These are phyloP conservation scores for Mythimna impura DNA, from an alignment of 2,888 invertebrate species.

Conservation along the genomic window DNA sequence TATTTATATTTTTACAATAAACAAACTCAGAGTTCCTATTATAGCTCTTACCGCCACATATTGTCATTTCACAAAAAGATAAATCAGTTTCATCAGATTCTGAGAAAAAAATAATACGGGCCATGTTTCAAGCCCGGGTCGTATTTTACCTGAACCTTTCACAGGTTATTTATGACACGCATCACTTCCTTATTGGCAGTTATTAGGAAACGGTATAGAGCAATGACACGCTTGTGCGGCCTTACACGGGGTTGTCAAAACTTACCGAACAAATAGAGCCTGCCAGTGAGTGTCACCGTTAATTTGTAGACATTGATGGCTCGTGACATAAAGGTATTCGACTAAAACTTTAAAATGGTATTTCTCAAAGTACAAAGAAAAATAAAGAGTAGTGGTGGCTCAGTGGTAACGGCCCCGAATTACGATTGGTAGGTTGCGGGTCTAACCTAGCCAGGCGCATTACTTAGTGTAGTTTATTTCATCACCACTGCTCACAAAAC, in stretches of 20 bases:
- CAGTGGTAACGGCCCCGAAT: too few relatives aligned
- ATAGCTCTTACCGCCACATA: neutral
- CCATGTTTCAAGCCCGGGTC: neutral
- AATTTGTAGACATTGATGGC: too few relatives aligned
- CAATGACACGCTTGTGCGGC: neutral
- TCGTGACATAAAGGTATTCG: too few relatives aligned
- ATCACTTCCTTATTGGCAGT: slow-evolving; percentile 25
- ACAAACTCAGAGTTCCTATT: too few relatives aligned
- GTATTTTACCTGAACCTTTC: neutral
- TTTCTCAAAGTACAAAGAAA: too few relatives aligned
- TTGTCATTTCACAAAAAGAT: neutral
- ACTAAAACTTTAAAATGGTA: too few relatives aligned
- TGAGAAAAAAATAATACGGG: slow-evolving; percentile 5
- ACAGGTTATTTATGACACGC: slow-evolving; percentile 12
- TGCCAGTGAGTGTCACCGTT: neutral
- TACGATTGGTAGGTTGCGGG: too few relatives aligned
- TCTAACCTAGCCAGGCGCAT: too few relatives aligned
- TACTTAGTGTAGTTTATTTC: too few relatives aligned
- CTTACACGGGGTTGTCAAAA: neutral
- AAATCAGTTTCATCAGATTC: slow-evolving; percentile 6
- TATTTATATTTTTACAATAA: too few relatives aligned
- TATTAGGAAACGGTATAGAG: slow-evolving; percentile 2
- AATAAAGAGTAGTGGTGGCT: too few relatives aligned
- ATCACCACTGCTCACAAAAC: too few relatives aligned
- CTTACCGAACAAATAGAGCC: neutral